Evolutionary conservation across 2,888 invertebrate species (phyloP).

Genomic region (Ectemnius cavifrons): DNA sequence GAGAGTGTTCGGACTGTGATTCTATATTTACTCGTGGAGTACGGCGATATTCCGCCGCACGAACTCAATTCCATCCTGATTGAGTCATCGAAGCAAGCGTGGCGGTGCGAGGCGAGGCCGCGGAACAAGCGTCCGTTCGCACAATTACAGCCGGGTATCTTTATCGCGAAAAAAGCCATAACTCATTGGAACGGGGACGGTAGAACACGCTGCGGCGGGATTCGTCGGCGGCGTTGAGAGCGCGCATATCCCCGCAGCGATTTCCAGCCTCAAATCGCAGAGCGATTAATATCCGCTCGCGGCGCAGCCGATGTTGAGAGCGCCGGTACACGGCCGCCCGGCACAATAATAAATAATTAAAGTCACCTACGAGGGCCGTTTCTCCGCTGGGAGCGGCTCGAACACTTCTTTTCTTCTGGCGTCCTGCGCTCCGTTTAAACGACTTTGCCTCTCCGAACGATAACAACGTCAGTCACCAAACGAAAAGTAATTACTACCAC

Average conservation of each 20-base stretch:
- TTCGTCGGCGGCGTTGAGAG: conserved; percentile 27
- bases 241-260: conserved; percentile 35
- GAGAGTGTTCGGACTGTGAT: conserved; percentile 1
- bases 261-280: conserved; percentile 44
- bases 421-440: conserved; percentile 14
- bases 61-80: conserved; percentile 23
- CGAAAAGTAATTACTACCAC: too few relatives aligned
- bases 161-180: conserved; percentile 24
- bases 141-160: conserved; percentile 18
- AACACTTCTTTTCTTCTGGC: conserved; percentile 24
- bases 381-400: conserved; percentile 17
- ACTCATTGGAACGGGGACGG: conserved; percentile 22
- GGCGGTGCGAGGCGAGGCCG: not conserved
- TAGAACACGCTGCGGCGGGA: conserved; percentile 26
- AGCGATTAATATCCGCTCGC: conserved; percentile 57
- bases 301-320: conserved; percentile 44
- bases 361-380: conserved; percentile 44
- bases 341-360: conserved; percentile 71
- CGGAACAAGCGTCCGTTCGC: conserved; percentile 9
- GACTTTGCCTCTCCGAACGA: too few relatives aligned
- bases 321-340: conserved; percentile 32
- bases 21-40: too few relatives aligned
- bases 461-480: too few relatives aligned
- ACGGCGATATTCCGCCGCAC: not conserved
- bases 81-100: conserved; percentile 26